phyloP scores from a whole-genome alignment of 2,797 vertebrate genomes.

The Psittacula echo region DNA sequence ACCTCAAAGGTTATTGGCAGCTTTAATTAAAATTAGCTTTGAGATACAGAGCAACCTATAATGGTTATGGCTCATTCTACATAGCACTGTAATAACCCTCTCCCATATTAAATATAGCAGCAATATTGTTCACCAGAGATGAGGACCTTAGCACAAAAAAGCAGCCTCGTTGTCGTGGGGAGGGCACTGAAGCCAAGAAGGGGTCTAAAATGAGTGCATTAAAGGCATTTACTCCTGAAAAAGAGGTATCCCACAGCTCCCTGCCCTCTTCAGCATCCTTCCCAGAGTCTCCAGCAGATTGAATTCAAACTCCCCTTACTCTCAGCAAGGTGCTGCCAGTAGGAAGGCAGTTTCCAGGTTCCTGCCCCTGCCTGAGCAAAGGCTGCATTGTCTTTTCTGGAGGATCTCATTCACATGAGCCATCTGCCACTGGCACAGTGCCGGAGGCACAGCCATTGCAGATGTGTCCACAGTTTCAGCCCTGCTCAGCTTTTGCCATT shows the following conservation, averaged over 20 bases:
- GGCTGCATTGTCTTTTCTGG: neutral
- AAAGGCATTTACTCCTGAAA: neutral
- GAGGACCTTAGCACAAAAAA: constrained; percentile 28
- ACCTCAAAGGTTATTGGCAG: constrained; percentile 21
- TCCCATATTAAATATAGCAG: constrained; percentile 37
- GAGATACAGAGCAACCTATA: neutral
- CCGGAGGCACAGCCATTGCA: neutral
- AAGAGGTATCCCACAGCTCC: neutral
- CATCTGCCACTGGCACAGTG: neutral
- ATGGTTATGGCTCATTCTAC: neutral
- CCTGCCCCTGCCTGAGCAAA: neutral
- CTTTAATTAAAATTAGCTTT: constrained; percentile 58
- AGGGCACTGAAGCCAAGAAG: neutral
- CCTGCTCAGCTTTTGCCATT: neutral
- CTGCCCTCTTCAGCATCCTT: neutral
- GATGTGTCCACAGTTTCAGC: neutral
- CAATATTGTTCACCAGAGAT: constrained; percentile 46
- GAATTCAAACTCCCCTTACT: neutral
- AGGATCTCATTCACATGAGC: fast-evolving
- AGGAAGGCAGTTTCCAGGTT: neutral
- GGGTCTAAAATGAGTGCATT: neutral
- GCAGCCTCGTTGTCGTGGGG: neutral
- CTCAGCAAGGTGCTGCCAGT: neutral
- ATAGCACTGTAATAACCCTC: constrained; percentile 34
- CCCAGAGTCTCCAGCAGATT: neutral